Conservation (phyloP, 2,888 invertebrate genomes). For the Leptopilina drosophilae region DNA sequence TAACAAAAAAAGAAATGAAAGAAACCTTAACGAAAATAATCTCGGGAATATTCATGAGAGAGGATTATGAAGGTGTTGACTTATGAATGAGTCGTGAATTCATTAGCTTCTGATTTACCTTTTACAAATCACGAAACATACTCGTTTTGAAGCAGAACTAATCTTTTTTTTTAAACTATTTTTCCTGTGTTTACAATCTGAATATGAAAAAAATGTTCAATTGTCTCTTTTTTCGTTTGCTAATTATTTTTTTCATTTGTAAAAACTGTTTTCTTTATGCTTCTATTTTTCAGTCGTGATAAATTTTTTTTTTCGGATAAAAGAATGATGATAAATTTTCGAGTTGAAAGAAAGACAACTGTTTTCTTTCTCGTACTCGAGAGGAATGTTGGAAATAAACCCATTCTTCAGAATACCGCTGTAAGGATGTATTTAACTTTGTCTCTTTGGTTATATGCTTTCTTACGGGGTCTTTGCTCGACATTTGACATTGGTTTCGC, state of each 20-base stretch:
- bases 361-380: conserved; percentile 1
- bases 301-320: background rate
- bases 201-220: too few relatives aligned
- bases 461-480: conserved; percentile 40
- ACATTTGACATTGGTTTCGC: conserved; percentile 39
- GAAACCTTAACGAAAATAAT: background rate
- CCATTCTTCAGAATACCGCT: conserved; percentile 35
- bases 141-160: background rate
- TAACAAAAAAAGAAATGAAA: background rate
- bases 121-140: background rate
- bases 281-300: background rate
- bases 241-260: too few relatives aligned
- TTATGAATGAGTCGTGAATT: background rate
- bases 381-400: conserved; percentile 22
- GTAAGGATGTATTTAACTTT: conserved; percentile 27
- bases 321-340: background rate
- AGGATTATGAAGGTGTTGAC: conserved; percentile 3
- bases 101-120: background rate
- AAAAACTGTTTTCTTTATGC: too few relatives aligned
- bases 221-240: too few relatives aligned
- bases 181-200: too few relatives aligned
- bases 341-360: background rate
- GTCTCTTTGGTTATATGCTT: conserved; percentile 30
- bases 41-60: conserved; percentile 3
- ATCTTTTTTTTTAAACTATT: too few relatives aligned